Percentiles rank a stretch among this genome's conserved stretches.
Conservation (phyloP, 2,797 vertebrate species). For the Cephalopachus bancanus region DNA sequence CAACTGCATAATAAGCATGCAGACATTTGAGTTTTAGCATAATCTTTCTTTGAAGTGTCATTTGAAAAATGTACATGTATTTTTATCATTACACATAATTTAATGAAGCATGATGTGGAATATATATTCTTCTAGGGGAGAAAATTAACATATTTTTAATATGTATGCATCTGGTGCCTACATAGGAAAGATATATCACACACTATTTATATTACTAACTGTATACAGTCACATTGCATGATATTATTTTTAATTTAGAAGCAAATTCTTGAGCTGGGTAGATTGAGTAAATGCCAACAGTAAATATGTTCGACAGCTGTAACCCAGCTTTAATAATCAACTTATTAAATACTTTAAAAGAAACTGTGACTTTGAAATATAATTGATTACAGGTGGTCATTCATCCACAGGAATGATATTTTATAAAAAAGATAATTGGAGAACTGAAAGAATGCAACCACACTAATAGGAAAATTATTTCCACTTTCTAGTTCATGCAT, state of each 20-base stretch:
- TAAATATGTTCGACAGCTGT: conserved; percentile 21
- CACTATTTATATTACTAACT: conserved; percentile 56
- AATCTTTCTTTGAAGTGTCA: conserved; percentile 77
- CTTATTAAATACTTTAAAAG: neutral
- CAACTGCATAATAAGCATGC: conserved; percentile 68
- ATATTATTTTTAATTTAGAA: conserved; percentile 57
- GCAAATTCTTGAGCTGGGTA: neutral
- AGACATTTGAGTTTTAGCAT: conserved; percentile 77
- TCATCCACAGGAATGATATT: neutral
- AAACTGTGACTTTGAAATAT: neutral
- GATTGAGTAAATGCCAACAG: conserved; percentile 36
- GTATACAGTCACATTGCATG: neutral
- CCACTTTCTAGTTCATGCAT: neutral
- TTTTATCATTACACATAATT: conserved; percentile 56
- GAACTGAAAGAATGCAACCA: neutral
- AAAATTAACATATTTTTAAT: conserved; percentile 72
- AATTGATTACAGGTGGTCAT: neutral
- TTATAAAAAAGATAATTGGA: neutral
- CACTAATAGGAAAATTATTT: neutral
- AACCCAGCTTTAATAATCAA: neutral
- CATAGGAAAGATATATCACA: conserved; percentile 13
- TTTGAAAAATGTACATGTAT: conserved; percentile 69
- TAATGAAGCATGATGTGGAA: conserved; percentile 66
- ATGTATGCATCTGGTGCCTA: conserved; percentile 37
- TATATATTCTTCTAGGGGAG: conserved; percentile 43